Percentiles rank a stretch among this genome's conserved stretches.
phyloP scores from a whole-genome alignment of 2,113 vertebrate species.

The Scytalopus superciliaris region DNA sequence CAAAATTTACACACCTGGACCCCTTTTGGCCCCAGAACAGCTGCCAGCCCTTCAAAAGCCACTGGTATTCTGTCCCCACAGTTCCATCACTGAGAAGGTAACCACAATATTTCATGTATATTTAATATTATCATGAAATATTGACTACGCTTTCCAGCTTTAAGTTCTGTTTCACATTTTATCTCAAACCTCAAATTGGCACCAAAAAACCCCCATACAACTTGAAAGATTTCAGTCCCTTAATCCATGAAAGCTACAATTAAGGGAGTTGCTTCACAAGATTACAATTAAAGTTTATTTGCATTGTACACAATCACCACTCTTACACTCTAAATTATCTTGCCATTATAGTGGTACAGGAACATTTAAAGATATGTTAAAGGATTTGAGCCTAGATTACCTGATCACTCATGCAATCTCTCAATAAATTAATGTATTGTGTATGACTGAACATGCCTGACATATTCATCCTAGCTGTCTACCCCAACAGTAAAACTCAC shows the following conservation, averaged over 20 bases:
- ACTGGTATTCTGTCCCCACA: not conserved
- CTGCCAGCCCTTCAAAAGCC: not conserved
- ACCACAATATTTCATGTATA: not conserved
- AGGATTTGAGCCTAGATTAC: not conserved
- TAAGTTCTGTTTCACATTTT: not conserved
- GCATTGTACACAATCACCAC: not conserved
- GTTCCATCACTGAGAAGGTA: not conserved
- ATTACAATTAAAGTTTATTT: not conserved
- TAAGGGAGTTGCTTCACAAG: not conserved
- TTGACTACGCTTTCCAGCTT: not conserved
- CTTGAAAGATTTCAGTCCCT: not conserved
- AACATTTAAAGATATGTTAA: not conserved
- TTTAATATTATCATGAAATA: not conserved
- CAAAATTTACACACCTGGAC: not conserved
- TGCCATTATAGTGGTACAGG: not conserved
- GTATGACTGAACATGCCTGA: not conserved
- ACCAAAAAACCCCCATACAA: accelerated
- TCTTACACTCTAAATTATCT: not conserved
- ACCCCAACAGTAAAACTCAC: not conserved
- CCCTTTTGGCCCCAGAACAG: not conserved
- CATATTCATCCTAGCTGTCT: not conserved
- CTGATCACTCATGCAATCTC: not conserved
- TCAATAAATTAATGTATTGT: not conserved
- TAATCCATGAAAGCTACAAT: not conserved
- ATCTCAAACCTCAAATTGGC: not conserved